phyloP scores from a whole-genome alignment of 2,797 vertebrate species.

The Brachyrhaphis roseni region DNA sequence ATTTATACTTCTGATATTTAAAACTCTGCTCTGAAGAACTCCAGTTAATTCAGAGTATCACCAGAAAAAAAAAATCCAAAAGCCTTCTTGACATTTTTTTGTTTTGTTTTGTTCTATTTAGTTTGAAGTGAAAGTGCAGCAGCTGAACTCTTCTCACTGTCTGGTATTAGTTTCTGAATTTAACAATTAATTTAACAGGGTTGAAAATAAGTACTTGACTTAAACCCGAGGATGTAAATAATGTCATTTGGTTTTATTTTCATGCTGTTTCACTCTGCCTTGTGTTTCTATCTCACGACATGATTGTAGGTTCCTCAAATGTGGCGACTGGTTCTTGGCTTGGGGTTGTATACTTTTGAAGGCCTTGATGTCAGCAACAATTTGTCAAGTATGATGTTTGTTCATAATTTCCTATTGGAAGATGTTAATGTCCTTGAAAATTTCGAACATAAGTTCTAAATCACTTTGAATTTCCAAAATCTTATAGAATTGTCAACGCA shows the following conservation, averaged over 20 bases:
- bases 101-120: neutral
- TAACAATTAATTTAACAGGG: constrained; percentile 38
- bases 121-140: neutral
- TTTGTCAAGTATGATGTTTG: constrained; percentile 23
- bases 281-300: constrained; percentile 69
- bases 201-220: constrained; percentile 64
- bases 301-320: constrained; percentile 28
- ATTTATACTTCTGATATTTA: neutral
- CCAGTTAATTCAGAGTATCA: neutral
- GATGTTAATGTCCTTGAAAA: constrained; percentile 36
- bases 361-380: constrained; percentile 14
- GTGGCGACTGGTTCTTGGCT: constrained; percentile 17
- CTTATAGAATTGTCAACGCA: constrained; percentile 12
- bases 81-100: neutral
- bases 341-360: constrained; percentile 28
- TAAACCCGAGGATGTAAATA: constrained; percentile 84
- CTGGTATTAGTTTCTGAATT: neutral
- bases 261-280: constrained; percentile 79
- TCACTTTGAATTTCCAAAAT: neutral
- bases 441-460: constrained; percentile 16
- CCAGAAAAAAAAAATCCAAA: neutral
- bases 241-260: constrained; percentile 78
- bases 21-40: neutral
- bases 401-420: constrained; percentile 19
- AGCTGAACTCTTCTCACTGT: neutral